A percentile compares a stretch with the other conserved stretches of the same genome.
phyloP scores from a whole-genome alignment of 2,888 invertebrate species.

The Hypselothyrea guttata region DNA sequence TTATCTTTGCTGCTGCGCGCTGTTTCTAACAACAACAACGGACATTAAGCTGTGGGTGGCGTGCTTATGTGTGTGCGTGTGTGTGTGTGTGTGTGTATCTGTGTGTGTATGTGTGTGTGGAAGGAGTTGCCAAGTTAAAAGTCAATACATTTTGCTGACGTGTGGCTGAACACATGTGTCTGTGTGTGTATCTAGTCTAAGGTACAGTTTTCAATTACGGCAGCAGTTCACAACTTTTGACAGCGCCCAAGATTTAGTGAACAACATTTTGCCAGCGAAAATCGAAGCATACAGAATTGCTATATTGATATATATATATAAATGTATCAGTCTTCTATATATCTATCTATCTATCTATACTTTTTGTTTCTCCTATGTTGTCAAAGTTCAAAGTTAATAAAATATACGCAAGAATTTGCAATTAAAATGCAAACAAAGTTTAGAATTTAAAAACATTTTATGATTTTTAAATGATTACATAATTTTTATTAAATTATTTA shows the following conservation, averaged over 20 bases:
- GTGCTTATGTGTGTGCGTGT: too few species aligned
- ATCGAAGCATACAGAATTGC: too few species aligned
- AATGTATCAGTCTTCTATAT: too few species aligned
- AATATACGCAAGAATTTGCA: too few species aligned
- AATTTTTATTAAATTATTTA: too few species aligned
- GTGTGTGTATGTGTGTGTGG: conserved; percentile 9
- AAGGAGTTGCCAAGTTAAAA: conserved; percentile 66
- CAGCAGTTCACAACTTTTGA: conserved; percentile 69
- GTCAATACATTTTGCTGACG: conserved; percentile 72
- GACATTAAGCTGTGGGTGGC: conserved; percentile 40
- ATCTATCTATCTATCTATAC: too few species aligned
- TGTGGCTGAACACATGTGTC: conserved; percentile 39
- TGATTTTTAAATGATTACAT: too few species aligned
- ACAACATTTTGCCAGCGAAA: conserved; percentile 20
- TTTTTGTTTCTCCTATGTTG: too few species aligned
- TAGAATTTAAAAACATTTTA: too few species aligned
- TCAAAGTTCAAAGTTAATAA: too few species aligned
- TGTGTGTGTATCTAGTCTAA: conserved; percentile 46
- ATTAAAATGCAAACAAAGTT: too few species aligned
- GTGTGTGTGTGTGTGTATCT: not conserved
- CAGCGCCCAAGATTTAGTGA: conserved; percentile 45
- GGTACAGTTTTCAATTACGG: conserved; percentile 74
- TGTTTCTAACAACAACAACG: conserved; percentile 31
- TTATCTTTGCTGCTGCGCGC: conserved; percentile 50
- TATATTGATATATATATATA: too few species aligned